Conservation (phyloP, 2,113 vertebrate genomes). For the Nannobrachium achirus region DNA sequence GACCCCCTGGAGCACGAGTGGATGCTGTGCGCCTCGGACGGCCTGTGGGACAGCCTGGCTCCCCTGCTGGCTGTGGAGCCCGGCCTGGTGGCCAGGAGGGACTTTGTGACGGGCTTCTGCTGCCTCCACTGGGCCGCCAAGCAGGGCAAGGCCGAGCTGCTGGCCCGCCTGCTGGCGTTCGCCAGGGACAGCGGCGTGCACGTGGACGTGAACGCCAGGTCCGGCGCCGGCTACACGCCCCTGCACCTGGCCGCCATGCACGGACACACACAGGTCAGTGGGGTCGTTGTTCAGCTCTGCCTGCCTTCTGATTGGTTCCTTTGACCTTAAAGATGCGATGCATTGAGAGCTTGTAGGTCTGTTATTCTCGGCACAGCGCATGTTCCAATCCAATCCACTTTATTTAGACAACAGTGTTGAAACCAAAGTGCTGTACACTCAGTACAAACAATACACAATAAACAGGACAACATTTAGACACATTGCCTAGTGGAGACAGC, state of each 20-base stretch:
- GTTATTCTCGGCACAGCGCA: no score
- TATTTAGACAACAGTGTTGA: no score
- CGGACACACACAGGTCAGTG: conserved; percentile 81
- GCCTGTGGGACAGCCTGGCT: conserved; percentile 90
- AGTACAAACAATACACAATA: neutral
- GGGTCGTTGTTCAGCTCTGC: neutral
- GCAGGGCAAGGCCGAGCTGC: conserved; percentile 89
- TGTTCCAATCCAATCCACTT: no score
- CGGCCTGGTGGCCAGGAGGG: conserved; percentile 84
- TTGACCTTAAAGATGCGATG: no score
- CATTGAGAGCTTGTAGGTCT: no score
- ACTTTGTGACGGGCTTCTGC: conserved; percentile 95
- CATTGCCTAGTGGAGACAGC: no score
- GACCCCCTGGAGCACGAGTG: conserved; percentile 96
- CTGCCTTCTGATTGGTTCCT: no score
- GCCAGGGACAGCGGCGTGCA: conserved; percentile 84
- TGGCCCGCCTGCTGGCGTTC: conserved; percentile 87
- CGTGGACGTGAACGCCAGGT: conserved; percentile 88
- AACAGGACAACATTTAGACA: no score
- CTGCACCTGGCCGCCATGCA: conserved; percentile 96
- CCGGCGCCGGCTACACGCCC: conserved; percentile 90
- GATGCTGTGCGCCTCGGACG: conserved; percentile 93
- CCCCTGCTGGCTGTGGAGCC: conserved; percentile 87
- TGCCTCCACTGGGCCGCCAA: conserved; percentile 98
- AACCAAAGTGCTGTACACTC: no score